A percentile compares a stretch with the other conserved stretches of the same genome.
These are phyloP conservation scores for Flexamia atlantica DNA, from an alignment of 2,888 invertebrate genomes.

Conservation along the genomic window DNA sequence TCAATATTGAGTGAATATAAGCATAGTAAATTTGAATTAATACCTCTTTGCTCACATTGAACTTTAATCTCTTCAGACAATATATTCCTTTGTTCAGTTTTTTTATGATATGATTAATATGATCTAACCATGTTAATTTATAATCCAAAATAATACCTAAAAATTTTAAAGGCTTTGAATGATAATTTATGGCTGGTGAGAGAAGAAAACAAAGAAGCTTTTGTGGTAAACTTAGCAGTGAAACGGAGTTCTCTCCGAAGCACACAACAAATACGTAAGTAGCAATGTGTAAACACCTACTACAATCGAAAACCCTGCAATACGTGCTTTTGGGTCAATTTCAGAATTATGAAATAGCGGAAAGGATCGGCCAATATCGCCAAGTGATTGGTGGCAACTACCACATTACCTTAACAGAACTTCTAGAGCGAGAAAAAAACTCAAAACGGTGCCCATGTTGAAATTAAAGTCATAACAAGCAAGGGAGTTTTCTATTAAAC, in stretches of 20 bases:
- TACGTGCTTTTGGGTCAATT: conserved; percentile 7
- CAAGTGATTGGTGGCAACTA: conserved; percentile 20
- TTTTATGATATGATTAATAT: too few species aligned
- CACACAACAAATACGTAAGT: background rate
- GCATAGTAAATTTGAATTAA: too few species aligned
- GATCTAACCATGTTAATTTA: too few species aligned
- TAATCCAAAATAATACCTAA: too few species aligned
- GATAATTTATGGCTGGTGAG: too few species aligned
- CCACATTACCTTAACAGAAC: conserved; percentile 11
- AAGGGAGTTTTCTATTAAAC: conserved; percentile 5
- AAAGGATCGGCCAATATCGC: conserved; percentile 20
- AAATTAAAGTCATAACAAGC: conserved; percentile 29
- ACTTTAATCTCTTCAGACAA: too few species aligned
- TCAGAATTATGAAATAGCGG: conserved; percentile 12
- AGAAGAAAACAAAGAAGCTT: conserved; percentile 24
- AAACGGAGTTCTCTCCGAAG: conserved; percentile 2
- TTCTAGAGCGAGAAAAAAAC: conserved; percentile 9
- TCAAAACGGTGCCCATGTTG: background rate
- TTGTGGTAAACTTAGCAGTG: conserved; percentile 32
- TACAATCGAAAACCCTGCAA: background rate
- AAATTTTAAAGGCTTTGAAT: too few species aligned
- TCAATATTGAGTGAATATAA: too few species aligned
- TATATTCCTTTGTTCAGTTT: too few species aligned
- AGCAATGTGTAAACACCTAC: conserved; percentile 24
- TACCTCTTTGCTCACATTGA: too few species aligned